Evolutionary conservation across 2,113 vertebrate genomes (phyloP).

Genomic region (Perca schrenkii): DNA sequence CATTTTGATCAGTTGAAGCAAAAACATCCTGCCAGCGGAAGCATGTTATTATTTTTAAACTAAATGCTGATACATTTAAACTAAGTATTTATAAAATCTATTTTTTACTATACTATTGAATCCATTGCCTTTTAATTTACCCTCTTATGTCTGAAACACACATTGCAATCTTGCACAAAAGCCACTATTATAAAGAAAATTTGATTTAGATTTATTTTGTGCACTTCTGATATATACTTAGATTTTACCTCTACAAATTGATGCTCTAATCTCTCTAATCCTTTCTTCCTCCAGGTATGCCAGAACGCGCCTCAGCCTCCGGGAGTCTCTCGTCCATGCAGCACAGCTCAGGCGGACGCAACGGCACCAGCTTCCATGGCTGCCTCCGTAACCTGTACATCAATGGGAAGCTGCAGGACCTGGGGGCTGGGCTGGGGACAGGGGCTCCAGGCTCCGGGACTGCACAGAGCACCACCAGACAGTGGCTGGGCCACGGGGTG

Average conservation of each 20-base stretch:
- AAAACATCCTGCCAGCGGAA: background rate
- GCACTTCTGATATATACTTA: background rate
- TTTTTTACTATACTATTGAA: background rate
- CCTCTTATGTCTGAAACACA: background rate
- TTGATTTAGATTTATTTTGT: background rate
- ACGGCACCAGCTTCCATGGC: conserved; percentile 95
- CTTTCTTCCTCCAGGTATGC: conserved; percentile 88
- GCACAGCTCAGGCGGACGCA: conserved; percentile 90
- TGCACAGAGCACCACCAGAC: conserved; percentile 67
- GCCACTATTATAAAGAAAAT: background rate
- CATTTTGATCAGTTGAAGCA: too few relatives aligned
- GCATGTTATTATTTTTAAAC: background rate
- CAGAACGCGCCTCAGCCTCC: conserved; percentile 79
- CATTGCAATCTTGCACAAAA: background rate
- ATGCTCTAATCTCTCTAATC: background rate
- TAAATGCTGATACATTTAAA: background rate
- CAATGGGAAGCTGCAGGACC: conserved; percentile 95
- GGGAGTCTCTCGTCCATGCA: conserved; percentile 87
- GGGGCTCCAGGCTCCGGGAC: conserved; percentile 75
- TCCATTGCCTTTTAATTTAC: background rate
- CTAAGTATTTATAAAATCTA: background rate
- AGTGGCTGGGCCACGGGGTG: conserved; percentile 92
- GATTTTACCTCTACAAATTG: background rate
- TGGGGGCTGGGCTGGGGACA: conserved; percentile 89
- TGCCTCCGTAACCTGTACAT: conserved; percentile 95